Conservation (phyloP, 2,888 invertebrate genomes). For the Melinaea marsaeus region DNA sequence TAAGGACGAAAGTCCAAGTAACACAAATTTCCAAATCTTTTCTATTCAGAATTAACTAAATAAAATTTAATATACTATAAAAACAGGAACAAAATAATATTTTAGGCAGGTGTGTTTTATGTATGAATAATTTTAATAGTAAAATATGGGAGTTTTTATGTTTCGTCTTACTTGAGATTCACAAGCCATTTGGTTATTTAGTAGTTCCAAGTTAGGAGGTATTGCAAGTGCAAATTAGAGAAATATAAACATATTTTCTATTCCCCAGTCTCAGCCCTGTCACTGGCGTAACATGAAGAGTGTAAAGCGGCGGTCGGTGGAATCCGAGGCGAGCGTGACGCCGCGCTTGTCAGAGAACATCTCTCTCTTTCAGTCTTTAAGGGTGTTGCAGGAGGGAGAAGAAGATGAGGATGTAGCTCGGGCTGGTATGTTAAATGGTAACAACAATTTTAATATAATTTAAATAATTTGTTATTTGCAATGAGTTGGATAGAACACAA, state of each 20-base stretch:
- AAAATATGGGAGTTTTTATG: too few species aligned
- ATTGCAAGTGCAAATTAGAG: too few species aligned
- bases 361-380: slow-evolving; percentile 91
- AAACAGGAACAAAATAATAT: too few species aligned
- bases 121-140: too few species aligned
- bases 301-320: slow-evolving; percentile 85
- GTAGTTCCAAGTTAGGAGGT: too few species aligned
- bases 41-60: too few species aligned
- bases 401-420: slow-evolving; percentile 77
- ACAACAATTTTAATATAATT: neutral
- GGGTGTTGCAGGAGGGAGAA: slow-evolving; percentile 92
- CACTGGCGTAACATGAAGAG: slow-evolving; percentile 94
- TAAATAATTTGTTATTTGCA: neutral
- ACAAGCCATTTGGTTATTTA: too few species aligned
- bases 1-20: too few species aligned
- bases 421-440: slow-evolving; percentile 39
- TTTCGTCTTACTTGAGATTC: too few species aligned
- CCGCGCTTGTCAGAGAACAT: slow-evolving; percentile 89
- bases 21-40: too few species aligned
- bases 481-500: neutral
- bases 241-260: neutral
- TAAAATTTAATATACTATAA: too few species aligned
- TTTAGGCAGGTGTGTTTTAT: too few species aligned
- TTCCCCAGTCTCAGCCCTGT: slow-evolving; percentile 89
- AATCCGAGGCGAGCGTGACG: slow-evolving; percentile 56